Evolutionary conservation across 2,797 vertebrate genomes (phyloP).

Genomic region (Iguana delicatissima): DNA sequence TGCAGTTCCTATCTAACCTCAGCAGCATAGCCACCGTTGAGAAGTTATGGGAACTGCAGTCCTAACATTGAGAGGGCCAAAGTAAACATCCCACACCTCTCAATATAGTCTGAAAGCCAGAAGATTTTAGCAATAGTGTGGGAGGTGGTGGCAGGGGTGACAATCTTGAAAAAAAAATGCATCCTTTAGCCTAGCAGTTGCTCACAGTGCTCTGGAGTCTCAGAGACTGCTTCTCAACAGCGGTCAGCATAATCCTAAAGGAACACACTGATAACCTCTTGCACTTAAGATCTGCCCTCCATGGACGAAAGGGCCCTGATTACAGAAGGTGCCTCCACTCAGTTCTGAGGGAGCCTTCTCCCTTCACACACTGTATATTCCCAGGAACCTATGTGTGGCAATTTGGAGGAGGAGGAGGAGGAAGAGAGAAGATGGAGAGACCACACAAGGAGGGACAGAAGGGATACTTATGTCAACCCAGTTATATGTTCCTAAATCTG

Average conservation of each 20-base stretch:
- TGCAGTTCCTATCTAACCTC: not conserved
- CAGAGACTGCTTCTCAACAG: not conserved
- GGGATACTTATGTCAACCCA: not conserved
- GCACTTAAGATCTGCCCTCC: not conserved
- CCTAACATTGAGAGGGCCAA: not conserved
- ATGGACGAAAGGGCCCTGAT: not conserved
- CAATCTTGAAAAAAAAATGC: not conserved
- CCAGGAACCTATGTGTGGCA: too few species aligned
- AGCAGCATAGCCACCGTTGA: not conserved
- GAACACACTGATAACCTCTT: not conserved
- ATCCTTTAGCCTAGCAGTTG: not conserved
- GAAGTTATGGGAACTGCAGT: not conserved
- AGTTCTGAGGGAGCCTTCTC: not conserved
- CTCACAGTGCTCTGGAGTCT: not conserved
- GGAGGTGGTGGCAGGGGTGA: not conserved
- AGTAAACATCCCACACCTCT: not conserved
- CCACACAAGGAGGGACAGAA: too few species aligned
- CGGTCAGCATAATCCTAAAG: not conserved
- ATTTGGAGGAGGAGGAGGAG: too few species aligned
- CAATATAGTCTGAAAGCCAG: not conserved
- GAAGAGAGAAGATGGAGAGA: too few species aligned
- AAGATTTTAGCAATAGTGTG: not conserved
- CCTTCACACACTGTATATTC: not conserved
- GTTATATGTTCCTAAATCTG: not conserved
- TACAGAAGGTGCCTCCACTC: not conserved